These are phyloP conservation scores for Aphodius sticticus DNA, from an alignment of 2,888 invertebrate genomes.

Conservation along the genomic window DNA sequence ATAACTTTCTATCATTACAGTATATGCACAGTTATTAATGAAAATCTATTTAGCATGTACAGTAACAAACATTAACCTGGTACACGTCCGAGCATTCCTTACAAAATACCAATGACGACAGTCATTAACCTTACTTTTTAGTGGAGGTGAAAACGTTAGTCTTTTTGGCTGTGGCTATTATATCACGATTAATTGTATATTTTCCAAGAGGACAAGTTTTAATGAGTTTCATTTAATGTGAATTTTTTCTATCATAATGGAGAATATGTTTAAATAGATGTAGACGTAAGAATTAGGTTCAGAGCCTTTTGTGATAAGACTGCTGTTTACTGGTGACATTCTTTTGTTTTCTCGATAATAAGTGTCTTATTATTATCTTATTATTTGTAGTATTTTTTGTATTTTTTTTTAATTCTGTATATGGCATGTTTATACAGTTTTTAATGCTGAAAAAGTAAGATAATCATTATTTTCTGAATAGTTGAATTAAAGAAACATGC, in stretches of 20 bases:
- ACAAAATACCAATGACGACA: slow-evolving; percentile 13
- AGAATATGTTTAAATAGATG: slow-evolving; percentile 14
- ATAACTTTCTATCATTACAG: slow-evolving; percentile 5
- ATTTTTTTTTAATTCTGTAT: slow-evolving; percentile 7
- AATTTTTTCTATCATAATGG: background rate
- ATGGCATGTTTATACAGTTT: background rate
- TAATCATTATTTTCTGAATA: background rate
- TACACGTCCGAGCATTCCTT: slow-evolving; percentile 17
- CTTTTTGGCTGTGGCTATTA: slow-evolving; percentile 46
- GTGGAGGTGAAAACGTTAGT: slow-evolving; percentile 38
- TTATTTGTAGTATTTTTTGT: slow-evolving; percentile 23
- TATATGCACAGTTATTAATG: slow-evolving; percentile 16
- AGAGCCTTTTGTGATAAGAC: slow-evolving; percentile 28
- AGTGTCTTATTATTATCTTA: slow-evolving; percentile 12
- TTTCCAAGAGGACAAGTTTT: slow-evolving; percentile 21
- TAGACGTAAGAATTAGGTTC: slow-evolving; percentile 6
- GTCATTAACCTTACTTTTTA: background rate
- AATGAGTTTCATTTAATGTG: background rate
- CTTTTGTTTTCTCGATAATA: slow-evolving; percentile 19
- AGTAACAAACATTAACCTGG: background rate
- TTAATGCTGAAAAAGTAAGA: slow-evolving; percentile 1
- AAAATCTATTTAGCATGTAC: background rate
- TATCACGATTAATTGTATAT: slow-evolving; percentile 33
- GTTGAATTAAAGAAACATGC: background rate
- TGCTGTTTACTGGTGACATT: slow-evolving; percentile 21